Conservation (phyloP, 1,140 invertebrate species). For the Apolygus lucorum region DNA sequence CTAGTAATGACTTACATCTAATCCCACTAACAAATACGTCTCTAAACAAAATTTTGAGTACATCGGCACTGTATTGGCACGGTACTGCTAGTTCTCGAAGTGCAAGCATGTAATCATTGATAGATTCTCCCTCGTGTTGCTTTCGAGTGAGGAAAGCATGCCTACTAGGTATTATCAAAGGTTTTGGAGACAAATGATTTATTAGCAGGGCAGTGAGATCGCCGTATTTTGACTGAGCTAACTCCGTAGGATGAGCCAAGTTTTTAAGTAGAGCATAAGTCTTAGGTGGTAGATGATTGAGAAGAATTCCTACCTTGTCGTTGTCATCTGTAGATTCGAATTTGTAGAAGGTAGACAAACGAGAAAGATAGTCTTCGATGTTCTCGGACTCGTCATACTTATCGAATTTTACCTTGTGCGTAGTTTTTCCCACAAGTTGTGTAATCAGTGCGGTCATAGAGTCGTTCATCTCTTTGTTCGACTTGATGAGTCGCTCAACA, state of each 20-base stretch:
- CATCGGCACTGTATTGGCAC: background rate
- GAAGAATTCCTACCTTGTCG: too few relatives aligned
- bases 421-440: too few relatives aligned
- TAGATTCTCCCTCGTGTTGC: background rate
- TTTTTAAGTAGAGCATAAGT: constrained; percentile 13
- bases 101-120: background rate
- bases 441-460: too few relatives aligned
- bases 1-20: background rate
- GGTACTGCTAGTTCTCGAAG: background rate
- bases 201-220: background rate
- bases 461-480: too few relatives aligned
- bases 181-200: constrained; percentile 3
- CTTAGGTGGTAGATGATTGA: too few relatives aligned
- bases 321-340: too few relatives aligned
- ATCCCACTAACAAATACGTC: constrained; percentile 10
- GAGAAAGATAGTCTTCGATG: too few relatives aligned
- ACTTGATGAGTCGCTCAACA: too few relatives aligned
- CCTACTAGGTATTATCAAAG: background rate
- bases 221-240: background rate
- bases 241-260: background rate
- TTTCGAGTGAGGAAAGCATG: background rate
- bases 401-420: too few relatives aligned
- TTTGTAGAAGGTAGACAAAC: too few relatives aligned
- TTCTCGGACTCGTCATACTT: too few relatives aligned
- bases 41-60: constrained; percentile 4